Conservation (phyloP, 2,113 vertebrate genomes). For the Hyperopisus bebe region DNA sequence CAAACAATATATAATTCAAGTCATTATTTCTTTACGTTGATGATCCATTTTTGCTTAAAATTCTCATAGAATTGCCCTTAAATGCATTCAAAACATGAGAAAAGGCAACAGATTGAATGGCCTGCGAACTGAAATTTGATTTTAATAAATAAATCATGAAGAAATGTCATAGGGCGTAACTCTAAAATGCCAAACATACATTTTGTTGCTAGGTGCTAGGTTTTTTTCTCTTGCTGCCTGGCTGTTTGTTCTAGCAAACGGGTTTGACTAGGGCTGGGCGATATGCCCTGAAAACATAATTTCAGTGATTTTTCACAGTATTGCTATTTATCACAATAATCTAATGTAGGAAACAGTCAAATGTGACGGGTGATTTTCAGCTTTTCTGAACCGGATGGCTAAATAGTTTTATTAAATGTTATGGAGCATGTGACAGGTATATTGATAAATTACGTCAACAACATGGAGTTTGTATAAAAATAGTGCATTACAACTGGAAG, state of each 20-base stretch:
- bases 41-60: background rate
- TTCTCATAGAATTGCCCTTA: background rate
- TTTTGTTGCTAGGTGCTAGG: background rate
- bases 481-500: too few relatives aligned
- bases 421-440: background rate
- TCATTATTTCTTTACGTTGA: background rate
- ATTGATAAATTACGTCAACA: background rate
- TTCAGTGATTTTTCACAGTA: background rate
- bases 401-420: background rate
- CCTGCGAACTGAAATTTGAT: background rate
- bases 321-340: background rate
- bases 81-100: background rate
- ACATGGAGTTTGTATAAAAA: background rate
- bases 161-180: constrained; percentile 29
- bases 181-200: background rate
- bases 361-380: background rate
- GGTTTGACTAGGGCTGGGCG: background rate
- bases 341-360: background rate
- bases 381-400: background rate
- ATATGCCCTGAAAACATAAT: background rate
- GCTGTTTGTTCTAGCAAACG: background rate
- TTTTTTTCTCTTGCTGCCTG: background rate
- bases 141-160: constrained; percentile 50
- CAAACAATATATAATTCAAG: background rate
- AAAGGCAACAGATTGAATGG: background rate